Percentiles rank a stretch among this genome's conserved stretches.
Evolutionary conservation across 37 sponge, comb jelly and placozoan genomes (phyloP).

Genomic region (Beroe ovata): DNA sequence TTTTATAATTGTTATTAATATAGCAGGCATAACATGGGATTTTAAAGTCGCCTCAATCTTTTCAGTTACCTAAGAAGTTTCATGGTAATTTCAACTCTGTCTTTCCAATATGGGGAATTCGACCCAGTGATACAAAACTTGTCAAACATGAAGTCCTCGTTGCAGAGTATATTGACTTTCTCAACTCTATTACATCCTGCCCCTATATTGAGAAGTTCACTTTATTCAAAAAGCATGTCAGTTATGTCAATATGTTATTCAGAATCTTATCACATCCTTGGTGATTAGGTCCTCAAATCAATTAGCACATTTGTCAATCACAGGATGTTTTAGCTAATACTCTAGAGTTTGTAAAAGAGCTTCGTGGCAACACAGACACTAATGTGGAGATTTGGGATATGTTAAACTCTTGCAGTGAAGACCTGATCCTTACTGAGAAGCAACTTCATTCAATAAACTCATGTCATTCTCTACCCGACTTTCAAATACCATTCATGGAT

Average conservation of each 20-base stretch:
- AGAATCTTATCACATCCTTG: neutral
- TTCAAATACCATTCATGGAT: conserved; percentile 18
- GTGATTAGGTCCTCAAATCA: too few species aligned
- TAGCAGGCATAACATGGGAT: neutral
- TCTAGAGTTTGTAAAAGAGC: neutral
- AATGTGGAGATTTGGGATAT: conserved; percentile 35
- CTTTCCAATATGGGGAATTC: conserved; percentile 16
- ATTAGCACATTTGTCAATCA: neutral
- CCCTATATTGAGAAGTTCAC: neutral
- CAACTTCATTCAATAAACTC: conserved; percentile 16
- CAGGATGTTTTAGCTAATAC: neutral
- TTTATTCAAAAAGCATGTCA: neutral
- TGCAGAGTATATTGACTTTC: neutral
- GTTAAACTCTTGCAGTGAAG: conserved; percentile 18
- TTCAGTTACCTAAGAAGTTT: conserved; percentile 4
- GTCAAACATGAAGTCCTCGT: conserved; percentile 4
- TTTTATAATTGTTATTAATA: neutral
- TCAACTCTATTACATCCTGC: neutral
- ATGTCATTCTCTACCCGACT: neutral
- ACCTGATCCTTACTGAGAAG: conserved; percentile 30
- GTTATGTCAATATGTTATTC: too few species aligned
- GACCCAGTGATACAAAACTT: conserved; percentile 10
- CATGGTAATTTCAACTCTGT: neutral
- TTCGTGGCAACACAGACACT: neutral
- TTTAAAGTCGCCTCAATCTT: neutral